These are phyloP conservation scores for Oryzias sinensis DNA, from an alignment of 2,797 vertebrate species.

Conservation along the genomic window DNA sequence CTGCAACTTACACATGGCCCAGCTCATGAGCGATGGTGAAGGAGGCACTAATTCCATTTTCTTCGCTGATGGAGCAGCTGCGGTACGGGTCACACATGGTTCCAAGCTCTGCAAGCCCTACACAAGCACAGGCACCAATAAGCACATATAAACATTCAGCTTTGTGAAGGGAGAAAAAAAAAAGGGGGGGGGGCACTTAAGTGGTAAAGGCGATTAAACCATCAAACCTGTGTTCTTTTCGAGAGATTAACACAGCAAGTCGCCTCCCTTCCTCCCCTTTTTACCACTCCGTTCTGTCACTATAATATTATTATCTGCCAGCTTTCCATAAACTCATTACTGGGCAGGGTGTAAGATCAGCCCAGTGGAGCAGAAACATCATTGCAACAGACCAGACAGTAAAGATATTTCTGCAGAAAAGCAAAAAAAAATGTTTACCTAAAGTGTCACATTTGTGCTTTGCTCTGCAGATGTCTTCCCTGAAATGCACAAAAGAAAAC, in stretches of 20 bases:
- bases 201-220: constrained; percentile 59
- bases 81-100: constrained; percentile 93
- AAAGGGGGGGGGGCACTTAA: constrained; percentile 9
- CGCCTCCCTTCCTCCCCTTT: constrained; percentile 35
- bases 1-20: constrained; percentile 93
- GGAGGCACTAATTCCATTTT: constrained; percentile 94
- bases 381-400: constrained; percentile 18
- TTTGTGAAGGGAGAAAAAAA: constrained; percentile 17
- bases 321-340: constrained; percentile 58
- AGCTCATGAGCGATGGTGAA: constrained; percentile 97
- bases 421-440: constrained; percentile 78
- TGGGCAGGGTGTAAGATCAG: constrained; percentile 38
- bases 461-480: constrained; percentile 96
- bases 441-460: constrained; percentile 97
- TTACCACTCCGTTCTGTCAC: constrained; percentile 61
- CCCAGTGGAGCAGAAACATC: constrained; percentile 38
- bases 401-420: constrained; percentile 25
- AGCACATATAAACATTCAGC: constrained; percentile 14
- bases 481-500: constrained; percentile 51
- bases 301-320: constrained; percentile 63
- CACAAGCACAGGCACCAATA: constrained; percentile 11
- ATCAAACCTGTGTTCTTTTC: constrained; percentile 49
- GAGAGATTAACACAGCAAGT: constrained; percentile 56
- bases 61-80: constrained; percentile 97
- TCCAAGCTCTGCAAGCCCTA: constrained; percentile 94